Evolutionary conservation across 2,113 vertebrate species (phyloP).

Genomic region (Synodontis membranacea): DNA sequence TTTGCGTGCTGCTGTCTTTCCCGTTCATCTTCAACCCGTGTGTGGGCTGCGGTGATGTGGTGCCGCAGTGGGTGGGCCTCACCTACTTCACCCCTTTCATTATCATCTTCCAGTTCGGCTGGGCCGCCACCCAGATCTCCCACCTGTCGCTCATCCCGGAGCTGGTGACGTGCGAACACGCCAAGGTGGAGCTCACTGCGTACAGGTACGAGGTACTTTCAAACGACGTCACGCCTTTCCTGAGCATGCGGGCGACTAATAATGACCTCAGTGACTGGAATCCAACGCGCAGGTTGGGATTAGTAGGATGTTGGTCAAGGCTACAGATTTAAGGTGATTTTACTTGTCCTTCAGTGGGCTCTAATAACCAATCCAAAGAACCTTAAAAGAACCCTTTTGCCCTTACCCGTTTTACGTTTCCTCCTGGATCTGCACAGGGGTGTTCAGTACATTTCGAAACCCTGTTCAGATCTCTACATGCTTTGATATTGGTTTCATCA

Average conservation of each 20-base stretch:
- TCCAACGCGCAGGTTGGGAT: background rate
- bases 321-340: background rate
- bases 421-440: background rate
- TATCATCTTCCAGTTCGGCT: constrained; percentile 86
- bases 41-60: constrained; percentile 72
- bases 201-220: constrained; percentile 74
- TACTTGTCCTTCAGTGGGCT: too few species aligned
- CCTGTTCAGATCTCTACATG: background rate
- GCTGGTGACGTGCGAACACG: constrained; percentile 77
- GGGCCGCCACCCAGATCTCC: constrained; percentile 85
- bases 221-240: background rate
- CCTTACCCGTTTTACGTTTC: background rate
- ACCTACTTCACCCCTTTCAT: constrained; percentile 84
- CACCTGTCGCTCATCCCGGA: constrained; percentile 89
- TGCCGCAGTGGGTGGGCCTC: constrained; percentile 74
- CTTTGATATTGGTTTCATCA: too few species aligned
- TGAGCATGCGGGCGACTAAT: background rate
- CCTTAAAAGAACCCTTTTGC: background rate
- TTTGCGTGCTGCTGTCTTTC: constrained; percentile 81
- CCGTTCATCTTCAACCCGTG: constrained; percentile 88
- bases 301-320: background rate
- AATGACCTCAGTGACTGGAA: background rate
- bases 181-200: constrained; percentile 87
- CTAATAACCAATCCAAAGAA: background rate
- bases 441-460: background rate